Evolutionary conservation across 2,113 vertebrate genomes (phyloP), one percentile per base, ranked within the genome.

Genomic region (Nicator chloris): DNA sequence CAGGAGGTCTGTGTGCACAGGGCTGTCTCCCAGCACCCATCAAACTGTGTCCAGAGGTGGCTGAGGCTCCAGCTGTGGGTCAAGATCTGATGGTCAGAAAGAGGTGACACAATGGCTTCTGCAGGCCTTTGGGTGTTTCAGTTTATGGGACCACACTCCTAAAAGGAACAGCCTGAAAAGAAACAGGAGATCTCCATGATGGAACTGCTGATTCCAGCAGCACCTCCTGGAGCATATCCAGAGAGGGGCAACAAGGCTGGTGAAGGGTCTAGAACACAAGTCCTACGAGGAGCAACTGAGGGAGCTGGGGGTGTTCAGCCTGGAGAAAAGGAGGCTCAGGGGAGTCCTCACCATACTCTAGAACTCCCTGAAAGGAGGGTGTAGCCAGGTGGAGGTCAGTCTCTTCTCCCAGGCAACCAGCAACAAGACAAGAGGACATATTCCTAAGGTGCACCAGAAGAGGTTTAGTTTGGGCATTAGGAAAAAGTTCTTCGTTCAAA

Each of bases 91-190:
- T 71, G 37, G 13, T 60, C 45, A 82, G 37, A 82, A 44, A 35
- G 13, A 50, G 7, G 26, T 30, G 45, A 42, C 0, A 0, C 3
- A 8, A 12, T 35, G 33, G 17, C 33, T 8, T 44, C 63, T 4
- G 1, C 8, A 59, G 33, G 26, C 37, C 44, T 60, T 35, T 68
- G 45, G 35, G 26, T 16, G 6, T 27, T 51, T 4, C 33, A 50
- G 9, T 33, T 51, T 7, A 33, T 59, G 63, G 21, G 13, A 72
- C 22, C 10, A 44, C 12, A 18, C 5, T 44, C 23, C 10, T 10
- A 28, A 37, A 50, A 88, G 14, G 28, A 66, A 65, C 33, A 51
- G 23, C 23, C 7, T 28, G 24, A 39, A 79, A 15, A 20, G 33
- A 53, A 33, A 28, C 15, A 54, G 20, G 39, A 39, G 9, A 21